These are phyloP conservation scores for Ridgeia piscesae DNA, from an alignment of 1,140 invertebrate genomes.

Conservation along the genomic window DNA sequence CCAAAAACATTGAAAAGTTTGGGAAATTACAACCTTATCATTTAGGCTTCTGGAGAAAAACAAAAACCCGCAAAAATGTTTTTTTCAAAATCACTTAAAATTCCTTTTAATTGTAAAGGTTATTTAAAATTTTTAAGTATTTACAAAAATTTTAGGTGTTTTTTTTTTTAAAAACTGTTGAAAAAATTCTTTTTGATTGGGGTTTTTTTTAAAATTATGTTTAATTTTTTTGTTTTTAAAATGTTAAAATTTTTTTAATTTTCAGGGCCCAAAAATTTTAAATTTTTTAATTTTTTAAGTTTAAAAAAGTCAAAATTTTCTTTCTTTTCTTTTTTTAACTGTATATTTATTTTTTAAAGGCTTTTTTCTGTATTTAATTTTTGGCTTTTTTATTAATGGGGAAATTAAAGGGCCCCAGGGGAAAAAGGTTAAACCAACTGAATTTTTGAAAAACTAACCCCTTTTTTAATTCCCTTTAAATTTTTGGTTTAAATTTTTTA, in stretches of 20 bases:
- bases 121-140: not conserved
- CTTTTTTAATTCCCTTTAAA: not conserved
- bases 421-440: not conserved
- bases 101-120: not conserved
- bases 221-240: no score
- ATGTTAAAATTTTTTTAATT: no score
- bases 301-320: not conserved
- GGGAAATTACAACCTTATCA: not conserved
- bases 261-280: no score
- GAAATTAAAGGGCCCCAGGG: not conserved
- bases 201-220: no score
- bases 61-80: not conserved
- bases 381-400: not conserved
- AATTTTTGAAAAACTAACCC: not conserved
- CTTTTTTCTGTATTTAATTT: not conserved
- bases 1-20: slow-evolving; percentile 9
- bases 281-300: not conserved
- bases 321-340: not conserved
- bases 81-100: not conserved
- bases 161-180: no score
- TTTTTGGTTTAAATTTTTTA: not conserved
- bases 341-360: not conserved
- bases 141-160: not conserved
- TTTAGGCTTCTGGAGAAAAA: not conserved
- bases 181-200: not conserved